These are phyloP conservation scores for Cyprinella venusta DNA, from an alignment of 2,797 vertebrate species.

Conservation along the genomic window DNA sequence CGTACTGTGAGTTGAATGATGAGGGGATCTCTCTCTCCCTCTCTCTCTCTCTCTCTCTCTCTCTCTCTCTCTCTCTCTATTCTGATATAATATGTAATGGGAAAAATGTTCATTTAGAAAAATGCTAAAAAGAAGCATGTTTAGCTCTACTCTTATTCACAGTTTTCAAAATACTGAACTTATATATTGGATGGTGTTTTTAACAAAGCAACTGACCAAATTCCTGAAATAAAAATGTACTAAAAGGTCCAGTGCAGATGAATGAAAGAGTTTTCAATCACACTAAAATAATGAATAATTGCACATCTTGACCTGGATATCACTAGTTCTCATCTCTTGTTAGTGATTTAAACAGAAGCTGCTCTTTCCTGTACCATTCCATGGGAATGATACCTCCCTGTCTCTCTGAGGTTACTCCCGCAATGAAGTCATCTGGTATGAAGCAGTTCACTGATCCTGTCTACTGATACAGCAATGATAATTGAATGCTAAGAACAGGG, in stretches of 20 bases:
- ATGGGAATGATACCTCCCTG: slow-evolving; percentile 48
- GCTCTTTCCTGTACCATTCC: neutral
- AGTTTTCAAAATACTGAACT: neutral
- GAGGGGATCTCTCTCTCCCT: slow-evolving; percentile 52
- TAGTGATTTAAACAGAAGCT: neutral
- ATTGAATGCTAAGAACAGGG: slow-evolving; percentile 53
- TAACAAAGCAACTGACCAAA: neutral
- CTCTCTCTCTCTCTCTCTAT: neutral
- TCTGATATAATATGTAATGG: neutral
- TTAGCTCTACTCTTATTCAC: neutral
- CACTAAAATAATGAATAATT: neutral
- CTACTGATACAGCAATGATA: slow-evolving; percentile 61
- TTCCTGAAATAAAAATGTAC: neutral
- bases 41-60: neutral
- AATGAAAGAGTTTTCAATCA: neutral
- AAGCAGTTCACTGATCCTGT: slow-evolving; percentile 64
- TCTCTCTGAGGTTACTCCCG: slow-evolving; percentile 59
- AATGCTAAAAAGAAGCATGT: neutral
- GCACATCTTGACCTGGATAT: neutral
- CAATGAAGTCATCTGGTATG: slow-evolving; percentile 61
- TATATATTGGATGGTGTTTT: slow-evolving; percentile 6
- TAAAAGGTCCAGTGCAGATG: neutral
- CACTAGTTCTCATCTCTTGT: neutral
- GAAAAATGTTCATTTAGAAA: neutral
- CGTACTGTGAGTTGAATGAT: slow-evolving; percentile 78